These are phyloP conservation scores for Rhizomys pruinosus DNA, from an alignment of 2,113 vertebrate species.

Conservation along the genomic window DNA sequence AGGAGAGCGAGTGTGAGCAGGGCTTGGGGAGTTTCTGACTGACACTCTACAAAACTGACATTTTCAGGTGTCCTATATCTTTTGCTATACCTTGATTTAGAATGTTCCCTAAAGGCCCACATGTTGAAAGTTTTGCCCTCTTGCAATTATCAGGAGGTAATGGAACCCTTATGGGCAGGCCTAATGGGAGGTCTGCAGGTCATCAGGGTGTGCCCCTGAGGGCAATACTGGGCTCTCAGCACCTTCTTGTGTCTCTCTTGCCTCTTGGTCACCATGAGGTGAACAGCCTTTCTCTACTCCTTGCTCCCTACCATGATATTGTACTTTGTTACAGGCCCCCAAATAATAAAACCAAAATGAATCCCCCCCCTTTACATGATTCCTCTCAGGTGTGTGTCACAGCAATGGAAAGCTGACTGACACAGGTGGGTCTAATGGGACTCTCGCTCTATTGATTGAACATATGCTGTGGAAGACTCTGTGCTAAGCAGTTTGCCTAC, in stretches of 20 bases:
- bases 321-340: neutral
- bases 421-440: neutral
- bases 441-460: neutral
- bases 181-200: neutral
- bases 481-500: neutral
- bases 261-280: neutral
- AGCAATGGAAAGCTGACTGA: neutral
- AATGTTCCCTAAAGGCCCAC: neutral
- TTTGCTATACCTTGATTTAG: neutral
- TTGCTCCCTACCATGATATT: neutral
- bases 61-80: accelerated
- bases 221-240: neutral
- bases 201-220: neutral
- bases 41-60: neutral
- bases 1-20: neutral
- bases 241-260: neutral
- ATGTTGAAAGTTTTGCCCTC: neutral
- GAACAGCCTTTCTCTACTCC: neutral
- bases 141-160: neutral
- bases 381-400: neutral
- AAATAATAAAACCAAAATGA: neutral
- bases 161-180: too few relatives aligned
- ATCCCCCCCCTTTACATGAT: neutral
- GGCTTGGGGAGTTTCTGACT: neutral
- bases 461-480: neutral